Evolutionary conservation across 2,888 invertebrate genomes (phyloP), one percentile per base, ranked within the genome.

Genomic region (Unio pictorum): DNA sequence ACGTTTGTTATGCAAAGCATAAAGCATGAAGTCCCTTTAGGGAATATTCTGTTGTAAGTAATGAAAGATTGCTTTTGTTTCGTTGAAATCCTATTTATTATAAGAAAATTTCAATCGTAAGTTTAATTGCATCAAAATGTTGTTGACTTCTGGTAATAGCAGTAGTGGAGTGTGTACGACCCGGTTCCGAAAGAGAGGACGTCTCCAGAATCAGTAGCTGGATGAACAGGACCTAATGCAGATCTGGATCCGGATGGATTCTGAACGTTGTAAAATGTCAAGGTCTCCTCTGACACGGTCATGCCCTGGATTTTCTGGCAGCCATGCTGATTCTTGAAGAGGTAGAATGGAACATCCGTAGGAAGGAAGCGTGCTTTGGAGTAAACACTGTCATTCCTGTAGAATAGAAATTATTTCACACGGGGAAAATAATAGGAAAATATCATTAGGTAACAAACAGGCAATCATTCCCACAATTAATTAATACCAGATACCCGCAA

Each of bases 281-380:
- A 26, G 1, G 61, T 67, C 67, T 77, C 68, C 6, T 77, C 77
- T 18, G 67, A 64, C 2, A 66, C 69, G 7, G 67, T 61, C 77
- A 77, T 73, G 3, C 77, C 75, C 17, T 59, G 55, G 4, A 77
- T 65, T 23, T 73, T 67, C 56, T 75, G 75, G 64, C 77, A 77
- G 55, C 75, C 72, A 61, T 77, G 77, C 62, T 72, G 71, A 65
- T 67, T 63, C 30, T 72, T 68, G 62, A 69, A 67, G 56, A 77
- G 64, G 68, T 75, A 75, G 68, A 77, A 77, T 28, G 75, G 71
- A 63, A 67, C 61, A 57, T 64, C 68, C 8, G 58, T 60, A n/a
- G 77, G 77, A 34, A 75, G 69, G 67, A 65, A 72, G 20, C 71
- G 67, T 28, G 67, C 62, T 59, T 74, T 72, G 18, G 72, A 66